A percentile compares a stretch with the other conserved stretches of the same genome.
These are phyloP conservation scores for Athalia circularis DNA, from an alignment of 2,888 invertebrate species.

Conservation along the genomic window DNA sequence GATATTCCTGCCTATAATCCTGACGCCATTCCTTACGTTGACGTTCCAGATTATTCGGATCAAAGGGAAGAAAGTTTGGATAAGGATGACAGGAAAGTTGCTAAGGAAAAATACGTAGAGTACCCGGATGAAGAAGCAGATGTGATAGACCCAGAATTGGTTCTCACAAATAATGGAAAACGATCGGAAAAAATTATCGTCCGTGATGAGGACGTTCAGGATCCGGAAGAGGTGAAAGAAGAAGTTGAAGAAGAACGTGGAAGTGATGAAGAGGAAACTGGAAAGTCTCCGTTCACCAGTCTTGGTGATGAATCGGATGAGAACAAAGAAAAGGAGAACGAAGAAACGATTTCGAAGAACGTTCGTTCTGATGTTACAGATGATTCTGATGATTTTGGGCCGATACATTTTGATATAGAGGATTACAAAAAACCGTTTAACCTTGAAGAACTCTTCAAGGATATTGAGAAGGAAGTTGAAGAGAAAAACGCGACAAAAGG, in stretches of 20 bases:
- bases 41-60: constrained; percentile 64
- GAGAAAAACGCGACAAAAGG: constrained; percentile 39
- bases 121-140: constrained; percentile 47
- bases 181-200: constrained; percentile 16
- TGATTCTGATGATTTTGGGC: constrained; percentile 50
- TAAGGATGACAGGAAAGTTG: constrained; percentile 53
- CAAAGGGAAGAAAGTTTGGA: constrained; percentile 63
- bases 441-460: constrained; percentile 59
- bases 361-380: constrained; percentile 66
- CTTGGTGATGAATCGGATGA: constrained; percentile 38
- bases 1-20: constrained; percentile 57
- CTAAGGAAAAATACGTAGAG: constrained; percentile 37
- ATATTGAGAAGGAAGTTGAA: constrained; percentile 53
- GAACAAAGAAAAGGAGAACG: constrained; percentile 55
- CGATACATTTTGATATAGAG: constrained; percentile 59
- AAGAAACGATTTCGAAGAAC: constrained; percentile 51
- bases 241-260: constrained; percentile 55
- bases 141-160: constrained; percentile 54
- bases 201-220: constrained; percentile 52
- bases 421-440: constrained; percentile 62
- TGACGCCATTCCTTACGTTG: constrained; percentile 63
- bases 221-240: constrained; percentile 57
- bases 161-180: constrained; percentile 1
- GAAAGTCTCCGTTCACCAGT: constrained; percentile 51
- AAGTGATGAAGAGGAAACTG: constrained; percentile 48